A percentile compares a stretch with the other conserved stretches of the same genome.
Conservation (phyloP, 2,888 invertebrate species). For the Chrysopilus asiliformis region DNA sequence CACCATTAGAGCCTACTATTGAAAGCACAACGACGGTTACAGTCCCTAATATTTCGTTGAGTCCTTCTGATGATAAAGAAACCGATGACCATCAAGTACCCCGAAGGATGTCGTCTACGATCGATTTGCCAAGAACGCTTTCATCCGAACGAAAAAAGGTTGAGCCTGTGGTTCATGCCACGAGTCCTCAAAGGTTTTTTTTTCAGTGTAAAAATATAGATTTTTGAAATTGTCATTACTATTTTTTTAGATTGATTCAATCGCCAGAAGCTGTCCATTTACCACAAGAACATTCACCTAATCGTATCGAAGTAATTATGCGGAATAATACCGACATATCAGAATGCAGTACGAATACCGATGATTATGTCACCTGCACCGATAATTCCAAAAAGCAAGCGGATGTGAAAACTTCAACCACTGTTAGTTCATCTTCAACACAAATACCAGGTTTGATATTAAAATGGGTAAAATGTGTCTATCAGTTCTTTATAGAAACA, state of each 20-base stretch:
- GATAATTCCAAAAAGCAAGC: constrained; percentile 51
- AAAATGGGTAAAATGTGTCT: too few species aligned
- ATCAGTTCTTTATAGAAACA: too few species aligned
- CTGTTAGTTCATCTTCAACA: constrained; percentile 36
- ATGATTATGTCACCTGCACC: constrained; percentile 80
- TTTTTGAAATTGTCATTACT: neutral
- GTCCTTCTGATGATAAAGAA: constrained; percentile 40
- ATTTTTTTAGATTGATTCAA: constrained; percentile 21
- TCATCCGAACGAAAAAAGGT: constrained; percentile 24
- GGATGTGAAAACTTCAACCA: constrained; percentile 40
- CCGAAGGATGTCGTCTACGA: constrained; percentile 28
- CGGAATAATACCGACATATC: constrained; percentile 65
- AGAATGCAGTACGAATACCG: constrained; percentile 72
- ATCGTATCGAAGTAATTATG: too few species aligned
- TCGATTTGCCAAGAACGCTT: constrained; percentile 30
- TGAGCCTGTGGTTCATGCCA: constrained; percentile 13
- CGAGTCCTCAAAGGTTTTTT: constrained; percentile 14
- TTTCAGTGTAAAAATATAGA: too few species aligned
- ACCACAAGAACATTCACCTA: constrained; percentile 4
- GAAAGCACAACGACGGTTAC: constrained; percentile 31
- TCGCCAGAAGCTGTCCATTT: constrained; percentile 22
- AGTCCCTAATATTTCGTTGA: constrained; percentile 48
- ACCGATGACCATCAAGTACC: constrained; percentile 20
- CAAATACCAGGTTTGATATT: constrained; percentile 39
- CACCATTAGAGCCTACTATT: constrained; percentile 7